Conservation (phyloP, 2,797 vertebrate species). For the Fistularia commersonii region DNA sequence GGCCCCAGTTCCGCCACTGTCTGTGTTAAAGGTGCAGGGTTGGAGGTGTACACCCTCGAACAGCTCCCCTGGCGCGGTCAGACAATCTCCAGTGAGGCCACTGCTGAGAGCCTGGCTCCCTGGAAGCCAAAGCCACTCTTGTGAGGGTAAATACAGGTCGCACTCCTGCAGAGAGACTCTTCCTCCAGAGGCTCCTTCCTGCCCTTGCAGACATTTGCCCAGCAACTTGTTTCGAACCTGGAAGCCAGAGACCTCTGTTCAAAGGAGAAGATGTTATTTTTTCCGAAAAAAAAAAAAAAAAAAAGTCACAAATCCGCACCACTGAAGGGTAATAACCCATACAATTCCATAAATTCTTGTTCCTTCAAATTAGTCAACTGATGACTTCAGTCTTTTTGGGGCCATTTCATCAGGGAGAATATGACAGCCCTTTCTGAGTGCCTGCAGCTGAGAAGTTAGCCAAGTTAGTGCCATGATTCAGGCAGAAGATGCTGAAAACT, state of each 20-base stretch:
- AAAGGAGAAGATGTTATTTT: constrained; percentile 16
- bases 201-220: constrained; percentile 73
- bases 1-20: constrained; percentile 20
- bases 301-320: neutral
- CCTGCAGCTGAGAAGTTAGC: too few relatives aligned
- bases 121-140: constrained; percentile 77
- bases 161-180: constrained; percentile 70
- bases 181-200: constrained; percentile 33
- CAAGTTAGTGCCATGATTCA: too few relatives aligned
- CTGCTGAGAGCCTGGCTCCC: constrained; percentile 60
- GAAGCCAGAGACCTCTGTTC: constrained; percentile 64
- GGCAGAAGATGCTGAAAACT: too few relatives aligned
- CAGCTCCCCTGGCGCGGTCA: constrained; percentile 66
- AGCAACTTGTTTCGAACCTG: constrained; percentile 78
- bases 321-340: neutral
- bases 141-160: constrained; percentile 50
- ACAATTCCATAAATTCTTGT: too few relatives aligned
- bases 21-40: constrained; percentile 57
- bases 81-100: constrained; percentile 69
- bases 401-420: too few relatives aligned
- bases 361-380: too few relatives aligned
- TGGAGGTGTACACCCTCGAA: constrained; percentile 68
- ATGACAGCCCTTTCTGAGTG: too few relatives aligned
- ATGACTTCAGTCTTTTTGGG: too few relatives aligned
- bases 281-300: constrained; percentile 33